Evolutionary conservation across 1,140 invertebrate species (phyloP).

Genomic region (Hestina assimilis): DNA sequence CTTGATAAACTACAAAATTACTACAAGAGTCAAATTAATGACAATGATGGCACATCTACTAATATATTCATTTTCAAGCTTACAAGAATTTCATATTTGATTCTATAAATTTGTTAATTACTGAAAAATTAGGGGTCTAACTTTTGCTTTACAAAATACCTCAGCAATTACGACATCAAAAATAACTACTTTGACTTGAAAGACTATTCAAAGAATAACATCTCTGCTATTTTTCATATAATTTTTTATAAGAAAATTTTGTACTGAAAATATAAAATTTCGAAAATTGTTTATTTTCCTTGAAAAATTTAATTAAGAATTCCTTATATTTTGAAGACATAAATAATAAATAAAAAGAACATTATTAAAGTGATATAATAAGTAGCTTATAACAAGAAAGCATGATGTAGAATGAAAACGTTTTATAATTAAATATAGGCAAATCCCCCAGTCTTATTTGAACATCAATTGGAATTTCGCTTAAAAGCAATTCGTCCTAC

Average conservation of each 20-base stretch:
- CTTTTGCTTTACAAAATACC: too few species aligned
- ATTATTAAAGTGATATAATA: neutral
- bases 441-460: slow-evolving; percentile 15
- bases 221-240: neutral
- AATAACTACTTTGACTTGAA: too few species aligned
- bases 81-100: too few species aligned
- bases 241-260: neutral
- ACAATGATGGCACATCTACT: too few species aligned
- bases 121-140: too few species aligned
- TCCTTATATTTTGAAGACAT: neutral
- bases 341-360: neutral
- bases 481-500: slow-evolving; percentile 9
- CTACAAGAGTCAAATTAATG: too few species aligned
- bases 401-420: neutral
- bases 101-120: too few species aligned
- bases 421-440: slow-evolving; percentile 10
- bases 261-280: neutral
- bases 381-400: too few species aligned
- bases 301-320: neutral
- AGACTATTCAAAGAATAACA: too few species aligned
- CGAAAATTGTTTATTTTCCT: neutral
- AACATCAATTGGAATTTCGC: slow-evolving; percentile 7
- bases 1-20: too few species aligned
- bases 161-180: too few species aligned
- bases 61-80: too few species aligned